Conservation (phyloP, 1,140 invertebrate species). For the Thaumatotibia leucotreta region DNA sequence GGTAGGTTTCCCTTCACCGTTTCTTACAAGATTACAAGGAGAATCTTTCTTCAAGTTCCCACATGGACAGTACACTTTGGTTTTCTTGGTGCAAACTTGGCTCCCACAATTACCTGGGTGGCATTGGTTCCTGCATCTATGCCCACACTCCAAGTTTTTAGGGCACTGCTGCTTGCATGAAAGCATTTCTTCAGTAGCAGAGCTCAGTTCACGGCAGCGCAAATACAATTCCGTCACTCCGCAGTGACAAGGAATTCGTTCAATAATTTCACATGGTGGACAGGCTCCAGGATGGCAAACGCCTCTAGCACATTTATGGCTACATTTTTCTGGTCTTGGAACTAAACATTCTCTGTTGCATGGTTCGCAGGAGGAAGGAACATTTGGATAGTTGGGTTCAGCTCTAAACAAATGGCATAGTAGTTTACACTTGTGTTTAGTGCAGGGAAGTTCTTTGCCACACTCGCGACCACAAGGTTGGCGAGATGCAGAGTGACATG, state of each 20-base stretch:
- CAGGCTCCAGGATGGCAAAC: conserved; percentile 86
- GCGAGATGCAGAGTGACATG: conserved; percentile 84
- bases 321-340: conserved; percentile 85
- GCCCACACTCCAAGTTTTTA: conserved; percentile 85
- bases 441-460: conserved; percentile 82
- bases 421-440: conserved; percentile 87
- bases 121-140: conserved; percentile 86
- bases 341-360: conserved; percentile 85
- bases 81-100: conserved; percentile 86
- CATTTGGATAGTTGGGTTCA: conserved; percentile 60
- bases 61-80: conserved; percentile 88
- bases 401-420: conserved; percentile 83
- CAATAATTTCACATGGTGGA: conserved; percentile 82
- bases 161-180: conserved; percentile 92
- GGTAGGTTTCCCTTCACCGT: conserved; percentile 69
- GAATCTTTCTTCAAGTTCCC: conserved; percentile 87
- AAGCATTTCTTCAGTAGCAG: conserved; percentile 77
- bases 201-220: conserved; percentile 82
- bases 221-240: conserved; percentile 84
- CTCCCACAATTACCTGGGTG: conserved; percentile 86
- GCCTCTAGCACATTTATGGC: conserved; percentile 84
- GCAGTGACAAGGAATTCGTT: conserved; percentile 89
- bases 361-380: conserved; percentile 78
- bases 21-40: conserved; percentile 80
- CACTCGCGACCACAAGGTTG: conserved; percentile 86